Evolutionary conservation across 2,888 invertebrate genomes (phyloP), one percentile per base, ranked within the genome.

Genomic region (Hyalella azteca): DNA sequence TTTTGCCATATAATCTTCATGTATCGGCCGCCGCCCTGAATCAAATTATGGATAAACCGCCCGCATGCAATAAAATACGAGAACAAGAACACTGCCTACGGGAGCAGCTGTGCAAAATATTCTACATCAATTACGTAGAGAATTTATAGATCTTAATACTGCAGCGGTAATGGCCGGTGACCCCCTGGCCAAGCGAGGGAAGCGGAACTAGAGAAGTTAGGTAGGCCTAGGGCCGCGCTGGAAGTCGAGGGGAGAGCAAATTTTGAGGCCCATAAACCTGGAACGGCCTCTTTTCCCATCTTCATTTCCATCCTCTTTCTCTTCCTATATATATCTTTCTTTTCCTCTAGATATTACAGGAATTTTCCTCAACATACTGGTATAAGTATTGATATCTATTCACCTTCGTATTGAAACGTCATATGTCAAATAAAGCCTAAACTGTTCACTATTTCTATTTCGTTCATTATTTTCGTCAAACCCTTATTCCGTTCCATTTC

Each of bases 201-300:
- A 48, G 41, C 45, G 54, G 73, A 75, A 48, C 29, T 15, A 60
- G 66, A 59, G 45, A 29, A 50, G 77, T 2, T 3, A 45, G n/a
- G 39, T 66, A 66, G 66, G 66, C 66, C 66, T 66, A 66, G 36
- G 22, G 66, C 22, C 15, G 45, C 29, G 5, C 32, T 66, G 66
- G 66, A 66, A 66, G 50, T 59, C n/a, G 45, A 48, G 45, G 32
- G 79, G 41, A 50, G 77, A 19, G 45, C 40, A 75, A 75, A 60
- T 60, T 45, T 60, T 50, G 76, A 78, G 59, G 78, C 45, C 40
- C 29, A 48, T 48, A 79, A 77, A 66, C 50, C 73, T 49, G 39
- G 15, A 49, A 49, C 49, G 5, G 15, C 54, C 32, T 29, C 40
- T 45, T 80, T 73, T 50, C 77, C 77, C 73, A 40, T 26, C 39